Base-by-base conservation (phyloP, 2,113 vertebrate genomes). In the Murina feae region DNA sequence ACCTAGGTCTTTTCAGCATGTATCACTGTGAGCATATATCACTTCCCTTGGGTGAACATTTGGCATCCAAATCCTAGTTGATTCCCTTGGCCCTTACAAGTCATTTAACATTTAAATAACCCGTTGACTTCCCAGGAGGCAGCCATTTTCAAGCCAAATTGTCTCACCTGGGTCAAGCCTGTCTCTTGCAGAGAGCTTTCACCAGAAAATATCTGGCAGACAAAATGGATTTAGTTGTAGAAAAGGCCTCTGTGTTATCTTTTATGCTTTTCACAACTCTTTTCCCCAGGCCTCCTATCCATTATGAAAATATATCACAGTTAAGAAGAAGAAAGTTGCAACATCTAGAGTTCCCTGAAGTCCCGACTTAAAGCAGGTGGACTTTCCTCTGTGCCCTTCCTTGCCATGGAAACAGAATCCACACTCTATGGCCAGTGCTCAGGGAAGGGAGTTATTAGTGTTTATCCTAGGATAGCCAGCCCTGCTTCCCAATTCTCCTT, bases 281-380 rank as follows among this genome's bases (percentile, higher is more conserved):
- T 90, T 44, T 58, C 49, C 42, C n/a, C 66, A 91, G 85, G 4
- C 8, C 14, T 78, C 60, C 51, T 93, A 58, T 91, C 86, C 44
- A 20, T 89, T 69, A 35, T 51, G 30, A 93, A 95, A 95, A 93
- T 78, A 53, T 35, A 69, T 47, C 80, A 32, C 25, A 51, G 60
- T 92, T 89, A 91, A 74, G 86, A n/a, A 89, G 51, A 74, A 86
- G 44, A 53, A 90, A 85, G 87, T 42, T 69, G 16, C 81, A 8
- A 3, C 55, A 12, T 72, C 85, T 72, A 37, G 32, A 63, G 37
- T 75, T 44, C 84, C 35, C 68, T 9, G 65, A 95, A 92, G 44
- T 69, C 68, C 85, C 92, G 96, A 94, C 93, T 90, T 69, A 91
- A 93, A 55, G 32, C 72, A 4, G 47, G 60, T 66, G 42, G 84